Base-by-base conservation (phyloP, 2,797 vertebrate species). In the Macropus fuliginosus region DNA sequence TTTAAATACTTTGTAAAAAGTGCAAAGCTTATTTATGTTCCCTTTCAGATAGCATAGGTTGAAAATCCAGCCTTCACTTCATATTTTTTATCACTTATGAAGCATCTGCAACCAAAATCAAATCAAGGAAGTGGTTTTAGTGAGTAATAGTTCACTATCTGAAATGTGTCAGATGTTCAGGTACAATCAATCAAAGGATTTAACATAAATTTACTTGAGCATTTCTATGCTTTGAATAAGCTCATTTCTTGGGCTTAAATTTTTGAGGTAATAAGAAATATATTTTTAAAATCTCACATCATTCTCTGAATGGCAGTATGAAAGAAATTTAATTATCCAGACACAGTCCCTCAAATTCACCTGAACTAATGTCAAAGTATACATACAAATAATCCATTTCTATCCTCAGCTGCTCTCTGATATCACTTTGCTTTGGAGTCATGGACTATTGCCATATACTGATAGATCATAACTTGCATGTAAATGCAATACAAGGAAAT, bases 11-110 rank as follows among this genome's bases (percentile, higher is more conserved):
- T 55, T 59, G 54, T 62, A 55, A 96, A 94, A 24, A 54, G 18
- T 56, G 29, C 29, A 87, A 34, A 62, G 55, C 87, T 34, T 52
- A 94, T 81, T 74, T 52, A 81, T 89, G 24, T 50, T 93, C 18
- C 52, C 92, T 94, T 95, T 92, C 66, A 74, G 74, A 10, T 54
- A 55, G 56, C 9, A 95, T 87, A 59, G 29, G 29, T 52, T 95
- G 40, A 94, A 74, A 95, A 92, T 21, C 93, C n/a, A 66, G 31
- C 81, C 8, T 50, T 95, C 55, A 54, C 4, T n/a, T 34, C 29
- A 93, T 90, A 93, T 59, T 92, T 93, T 56, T 95, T 95, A 27
- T 92, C 46, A 0, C 56, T 50, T 94, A 31, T 94, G 55, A 91
- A 87, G 52, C 74, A 74, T 54, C 55, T 89, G 31, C 0, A 94